phyloP scores from a whole-genome alignment of 2,888 invertebrate species.

The Ennomos fuscantarius region DNA sequence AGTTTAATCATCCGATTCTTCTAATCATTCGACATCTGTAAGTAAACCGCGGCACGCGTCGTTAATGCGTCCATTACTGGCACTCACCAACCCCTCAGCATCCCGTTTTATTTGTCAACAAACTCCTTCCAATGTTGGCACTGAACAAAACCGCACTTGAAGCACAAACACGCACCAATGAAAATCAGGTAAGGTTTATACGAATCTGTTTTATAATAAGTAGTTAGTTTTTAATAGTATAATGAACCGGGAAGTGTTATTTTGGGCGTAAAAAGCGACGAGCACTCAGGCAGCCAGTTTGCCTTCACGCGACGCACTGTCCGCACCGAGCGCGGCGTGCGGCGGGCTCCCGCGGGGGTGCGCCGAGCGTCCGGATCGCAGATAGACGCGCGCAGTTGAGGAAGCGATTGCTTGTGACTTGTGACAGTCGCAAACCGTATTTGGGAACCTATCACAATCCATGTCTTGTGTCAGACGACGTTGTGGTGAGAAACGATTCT shows the following conservation, averaged over 20 bases:
- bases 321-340: slow-evolving; percentile 32
- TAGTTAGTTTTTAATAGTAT: slow-evolving; percentile 17
- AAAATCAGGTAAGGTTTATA: slow-evolving; percentile 3
- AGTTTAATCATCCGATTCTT: slow-evolving; percentile 21
- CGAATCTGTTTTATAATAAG: slow-evolving; percentile 9
- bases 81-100: slow-evolving; percentile 62
- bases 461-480: slow-evolving; percentile 22
- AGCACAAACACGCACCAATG: neutral
- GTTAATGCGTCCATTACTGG: slow-evolving; percentile 43
- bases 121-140: slow-evolving; percentile 44
- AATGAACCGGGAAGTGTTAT: slow-evolving; percentile 39
- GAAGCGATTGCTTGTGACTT: slow-evolving; percentile 27
- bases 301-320: slow-evolving; percentile 34
- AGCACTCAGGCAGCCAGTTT: slow-evolving; percentile 4
- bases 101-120: slow-evolving; percentile 48
- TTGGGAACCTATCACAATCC: slow-evolving; percentile 28
- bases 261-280: slow-evolving; percentile 22
- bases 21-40: slow-evolving; percentile 50
- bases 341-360: slow-evolving; percentile 33
- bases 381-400: slow-evolving; percentile 31
- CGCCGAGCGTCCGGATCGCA: slow-evolving; percentile 37
- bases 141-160: slow-evolving; percentile 32
- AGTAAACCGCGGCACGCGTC: slow-evolving; percentile 60
- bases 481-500: slow-evolving; percentile 8
- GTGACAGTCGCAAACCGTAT: slow-evolving; percentile 25